Base-by-base conservation (phyloP, 30 jellyfish, hydroid and myxozoan species). In the Hydractinia echinata region DNA sequence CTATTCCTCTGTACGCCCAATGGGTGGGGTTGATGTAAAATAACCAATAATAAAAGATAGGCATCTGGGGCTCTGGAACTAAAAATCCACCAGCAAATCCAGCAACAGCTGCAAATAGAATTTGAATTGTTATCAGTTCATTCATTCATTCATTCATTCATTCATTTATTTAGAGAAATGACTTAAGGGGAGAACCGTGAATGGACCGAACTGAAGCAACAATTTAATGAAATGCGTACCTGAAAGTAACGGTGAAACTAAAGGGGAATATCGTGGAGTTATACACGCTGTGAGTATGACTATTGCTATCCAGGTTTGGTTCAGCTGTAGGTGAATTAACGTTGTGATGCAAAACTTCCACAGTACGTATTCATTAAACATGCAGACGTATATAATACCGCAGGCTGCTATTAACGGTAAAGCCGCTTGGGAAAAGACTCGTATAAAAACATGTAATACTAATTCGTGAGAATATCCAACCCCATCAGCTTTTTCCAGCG, bases 41-140 rank as follows among this genome's bases (percentile, higher is more conserved):
- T 66, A 90, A 77, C 97, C 97, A 90, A 73, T 81, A 85, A 67
- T 90, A 90, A 30, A 85, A 76, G 44, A 21, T 67, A 18, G 97
- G 97, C 97, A 90, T 90, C 72, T 90, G 87, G 39, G 97, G 97
- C 66, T 85, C 85, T 49, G 97, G 97, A 18, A 90, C 97, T 6
- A 90, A 83, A 61, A 90, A 90, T 9, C 97, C 97, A 10, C 97
- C 97, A 39, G 97, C 88, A 55, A 90, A 90, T 8, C 97, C 97
- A 51, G 97, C 90, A 6, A 90, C 90, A 15, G 97, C 97, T 56
- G 51, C 10, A 10, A 50, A 73, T 9, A 30, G 39, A 51, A n/a
- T n/a, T n/a, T n/a, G n/a, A n/a, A 21, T 30, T 30, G 44, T 30
- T 2, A 30, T 30, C 44, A 30, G 44, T 30, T 30, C 2, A 30